Percentiles rank a stretch among this genome's conserved stretches.
Evolutionary conservation across 1,140 invertebrate species (phyloP).

Genomic region (Adelges cooleyi): DNA sequence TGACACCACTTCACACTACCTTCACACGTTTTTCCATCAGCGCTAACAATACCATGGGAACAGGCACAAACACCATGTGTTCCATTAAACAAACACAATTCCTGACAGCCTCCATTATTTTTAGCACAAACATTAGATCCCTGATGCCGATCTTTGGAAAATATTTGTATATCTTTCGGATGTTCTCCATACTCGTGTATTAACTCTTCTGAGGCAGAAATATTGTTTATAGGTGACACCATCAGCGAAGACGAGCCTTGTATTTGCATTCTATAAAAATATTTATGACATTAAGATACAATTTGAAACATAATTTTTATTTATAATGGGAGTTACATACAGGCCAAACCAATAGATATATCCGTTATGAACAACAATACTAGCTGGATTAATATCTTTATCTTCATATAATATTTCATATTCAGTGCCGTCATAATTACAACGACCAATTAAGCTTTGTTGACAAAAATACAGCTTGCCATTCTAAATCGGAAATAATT

Average conservation of each 20-base stretch:
- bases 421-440: slow-evolving; percentile 43
- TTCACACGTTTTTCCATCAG: slow-evolving; percentile 51
- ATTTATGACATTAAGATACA: slow-evolving; percentile 4
- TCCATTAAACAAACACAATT: slow-evolving; percentile 68
- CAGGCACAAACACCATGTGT: slow-evolving; percentile 55
- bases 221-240: slow-evolving; percentile 47
- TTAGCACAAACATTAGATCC: slow-evolving; percentile 54
- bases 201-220: slow-evolving; percentile 45
- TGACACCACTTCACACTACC: slow-evolving; percentile 40
- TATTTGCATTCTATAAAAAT: slow-evolving; percentile 26
- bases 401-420: slow-evolving; percentile 36
- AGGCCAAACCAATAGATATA: slow-evolving; percentile 48
- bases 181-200: slow-evolving; percentile 50
- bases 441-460: slow-evolving; percentile 47
- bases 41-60: slow-evolving; percentile 55
- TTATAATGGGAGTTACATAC: too few relatives aligned
- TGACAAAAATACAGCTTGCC: slow-evolving; percentile 77
- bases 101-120: slow-evolving; percentile 64
- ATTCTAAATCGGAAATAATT: slow-evolving; percentile 33
- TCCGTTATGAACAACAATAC: slow-evolving; percentile 42
- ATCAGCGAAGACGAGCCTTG: slow-evolving; percentile 34
- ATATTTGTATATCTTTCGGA: slow-evolving; percentile 55
- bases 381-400: slow-evolving; percentile 37
- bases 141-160: slow-evolving; percentile 44
- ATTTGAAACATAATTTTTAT: not conserved